Evolutionary conservation across 1,140 invertebrate genomes (phyloP).

Genomic region (Fopius arisanus): DNA sequence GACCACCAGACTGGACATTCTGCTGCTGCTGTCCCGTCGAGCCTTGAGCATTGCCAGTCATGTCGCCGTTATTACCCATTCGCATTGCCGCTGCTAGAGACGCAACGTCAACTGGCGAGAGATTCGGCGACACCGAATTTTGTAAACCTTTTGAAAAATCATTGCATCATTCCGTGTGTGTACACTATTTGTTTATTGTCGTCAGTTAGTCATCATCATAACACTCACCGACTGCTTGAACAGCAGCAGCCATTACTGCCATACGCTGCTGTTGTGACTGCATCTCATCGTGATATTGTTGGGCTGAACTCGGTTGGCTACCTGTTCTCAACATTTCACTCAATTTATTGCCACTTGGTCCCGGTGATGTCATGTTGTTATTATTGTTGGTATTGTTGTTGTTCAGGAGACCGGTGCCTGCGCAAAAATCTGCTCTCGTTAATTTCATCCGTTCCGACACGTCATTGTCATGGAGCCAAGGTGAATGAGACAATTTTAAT

Average conservation of each 20-base stretch:
- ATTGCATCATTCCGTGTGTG: too few relatives aligned
- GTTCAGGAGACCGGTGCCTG: conserved; percentile 68
- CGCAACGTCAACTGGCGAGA: conserved; percentile 75
- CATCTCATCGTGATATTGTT: conserved; percentile 75
- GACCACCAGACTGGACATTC: conserved; percentile 66
- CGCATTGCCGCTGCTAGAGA: conserved; percentile 83
- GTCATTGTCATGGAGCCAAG: background rate
- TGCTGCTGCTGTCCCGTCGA: conserved; percentile 66
- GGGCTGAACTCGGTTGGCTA: conserved; percentile 61
- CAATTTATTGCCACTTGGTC: conserved; percentile 69
- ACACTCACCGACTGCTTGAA: conserved; percentile 66
- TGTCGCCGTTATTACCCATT: conserved; percentile 72
- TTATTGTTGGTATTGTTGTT: conserved; percentile 76
- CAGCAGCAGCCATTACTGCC: conserved; percentile 77
- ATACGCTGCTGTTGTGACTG: conserved; percentile 77
- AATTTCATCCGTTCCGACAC: conserved; percentile 40
- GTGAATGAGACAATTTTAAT: background rate
- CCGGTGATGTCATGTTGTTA: conserved; percentile 68
- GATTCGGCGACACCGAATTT: conserved; percentile 62
- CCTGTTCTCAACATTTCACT: conserved; percentile 72
- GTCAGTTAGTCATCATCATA: background rate
- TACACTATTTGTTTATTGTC: background rate
- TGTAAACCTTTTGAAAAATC: conserved; percentile 50
- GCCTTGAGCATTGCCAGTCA: conserved; percentile 63
- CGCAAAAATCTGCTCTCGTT: conserved; percentile 64